Evolutionary conservation across 30 jellyfish, hydroid and myxozoan genomes (phyloP).

Genomic region (Rhopilema esculentum): DNA sequence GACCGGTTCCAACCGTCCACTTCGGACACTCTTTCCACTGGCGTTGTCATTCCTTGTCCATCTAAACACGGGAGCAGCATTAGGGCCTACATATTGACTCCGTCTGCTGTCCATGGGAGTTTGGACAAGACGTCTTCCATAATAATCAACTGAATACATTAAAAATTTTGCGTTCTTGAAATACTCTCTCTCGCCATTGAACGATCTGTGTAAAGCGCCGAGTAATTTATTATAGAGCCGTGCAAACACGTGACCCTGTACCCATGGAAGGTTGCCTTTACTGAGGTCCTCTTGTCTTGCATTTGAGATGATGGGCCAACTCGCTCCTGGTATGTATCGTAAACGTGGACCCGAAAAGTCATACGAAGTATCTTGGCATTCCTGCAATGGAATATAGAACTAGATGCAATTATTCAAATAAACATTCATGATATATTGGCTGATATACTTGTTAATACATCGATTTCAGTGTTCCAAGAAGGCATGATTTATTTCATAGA

Average conservation of each 20-base stretch:
- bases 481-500: too few species aligned
- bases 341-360: conserved; percentile 35
- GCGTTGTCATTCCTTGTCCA: conserved; percentile 4
- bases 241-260: conserved; percentile 19
- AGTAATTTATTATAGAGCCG: conserved; percentile 51
- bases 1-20: too few species aligned
- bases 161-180: conserved; percentile 40
- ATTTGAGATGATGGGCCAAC: conserved; percentile 56
- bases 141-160: conserved; percentile 65
- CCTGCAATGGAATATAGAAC: conserved; percentile 7
- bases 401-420: too few species aligned
- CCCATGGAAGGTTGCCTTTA: neutral
- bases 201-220: conserved; percentile 51
- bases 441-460: too few species aligned
- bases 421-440: too few species aligned
- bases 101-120: conserved; percentile 1
- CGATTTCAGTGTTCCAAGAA: too few species aligned
- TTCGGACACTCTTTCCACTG: neutral
- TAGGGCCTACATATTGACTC: conserved; percentile 52
- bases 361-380: conserved; percentile 45
- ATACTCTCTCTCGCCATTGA: conserved; percentile 56
- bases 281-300: conserved; percentile 32
- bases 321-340: conserved; percentile 21
- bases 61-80: conserved; percentile 56
- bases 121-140: conserved; percentile 49